Evolutionary conservation across 2,797 vertebrate genomes (phyloP).

Genomic region (Sitta carolinensis): DNA sequence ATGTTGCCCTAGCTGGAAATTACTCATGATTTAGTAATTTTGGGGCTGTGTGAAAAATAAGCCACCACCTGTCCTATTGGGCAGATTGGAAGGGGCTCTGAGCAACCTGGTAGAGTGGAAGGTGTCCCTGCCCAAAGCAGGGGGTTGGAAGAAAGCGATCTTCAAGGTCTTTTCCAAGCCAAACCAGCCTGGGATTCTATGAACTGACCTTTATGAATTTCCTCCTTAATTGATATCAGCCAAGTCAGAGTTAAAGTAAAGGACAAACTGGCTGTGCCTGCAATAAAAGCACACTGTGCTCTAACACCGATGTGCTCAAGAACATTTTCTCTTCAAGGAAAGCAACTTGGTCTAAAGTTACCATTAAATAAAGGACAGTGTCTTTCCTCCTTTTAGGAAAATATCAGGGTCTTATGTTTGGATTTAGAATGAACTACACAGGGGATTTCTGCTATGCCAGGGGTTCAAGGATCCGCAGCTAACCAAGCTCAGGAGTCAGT

Average conservation of each 20-base stretch:
- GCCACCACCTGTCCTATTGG: background rate
- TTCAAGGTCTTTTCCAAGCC: background rate
- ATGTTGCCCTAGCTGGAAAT: background rate
- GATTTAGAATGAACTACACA: background rate
- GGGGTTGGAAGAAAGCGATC: background rate
- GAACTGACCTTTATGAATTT: background rate
- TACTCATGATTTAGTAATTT: background rate
- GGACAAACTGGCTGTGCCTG: background rate
- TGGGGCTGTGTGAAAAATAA: background rate
- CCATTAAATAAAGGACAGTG: background rate
- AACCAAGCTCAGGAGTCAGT: background rate
- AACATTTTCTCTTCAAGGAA: background rate
- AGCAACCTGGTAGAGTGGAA: background rate
- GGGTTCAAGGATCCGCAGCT: conserved; percentile 4
- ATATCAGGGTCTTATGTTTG: background rate
- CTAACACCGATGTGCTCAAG: accelerated
- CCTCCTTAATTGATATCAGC: background rate
- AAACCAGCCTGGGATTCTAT: background rate
- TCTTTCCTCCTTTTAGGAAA: background rate
- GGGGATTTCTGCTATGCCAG: background rate
- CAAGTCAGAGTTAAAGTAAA: background rate
- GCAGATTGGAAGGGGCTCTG: background rate
- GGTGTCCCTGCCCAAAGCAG: background rate
- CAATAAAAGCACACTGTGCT: background rate
- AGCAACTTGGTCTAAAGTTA: background rate